Conservation (phyloP, 1,140 invertebrate genomes). For the Copidosoma floridanum region DNA sequence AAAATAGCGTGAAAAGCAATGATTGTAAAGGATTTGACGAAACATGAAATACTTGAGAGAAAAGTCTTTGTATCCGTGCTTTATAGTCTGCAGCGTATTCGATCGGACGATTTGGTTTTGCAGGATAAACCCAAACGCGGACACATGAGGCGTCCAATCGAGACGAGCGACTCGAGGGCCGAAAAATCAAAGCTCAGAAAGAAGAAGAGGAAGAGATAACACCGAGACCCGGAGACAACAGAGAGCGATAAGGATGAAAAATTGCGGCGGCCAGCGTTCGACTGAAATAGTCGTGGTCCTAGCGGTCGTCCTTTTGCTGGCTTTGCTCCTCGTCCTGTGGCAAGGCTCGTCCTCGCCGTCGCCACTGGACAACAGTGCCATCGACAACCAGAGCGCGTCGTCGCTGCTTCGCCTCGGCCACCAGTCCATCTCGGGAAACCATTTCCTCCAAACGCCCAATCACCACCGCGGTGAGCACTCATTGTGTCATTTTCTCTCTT, state of each 20-base stretch:
- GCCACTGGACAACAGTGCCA: not conserved
- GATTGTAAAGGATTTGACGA: too few species aligned
- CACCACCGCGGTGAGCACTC: not conserved
- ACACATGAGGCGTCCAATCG: too few species aligned
- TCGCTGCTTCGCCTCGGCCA: too few species aligned
- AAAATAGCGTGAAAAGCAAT: too few species aligned
- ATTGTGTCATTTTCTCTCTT: not conserved
- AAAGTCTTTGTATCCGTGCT: too few species aligned
- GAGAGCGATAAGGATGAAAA: slow-evolving; percentile 3
- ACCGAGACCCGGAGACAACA: too few species aligned
- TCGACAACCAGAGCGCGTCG: slow-evolving; percentile 1
- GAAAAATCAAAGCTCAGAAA: too few species aligned
- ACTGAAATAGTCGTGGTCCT: slow-evolving; percentile 13
- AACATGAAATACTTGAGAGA: too few species aligned
- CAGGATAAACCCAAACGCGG: too few species aligned
- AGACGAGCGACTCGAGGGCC: not conserved
- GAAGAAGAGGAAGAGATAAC: not conserved
- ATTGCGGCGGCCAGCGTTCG: slow-evolving; percentile 4
- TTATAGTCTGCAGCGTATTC: too few species aligned
- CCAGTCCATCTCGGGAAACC: not conserved
- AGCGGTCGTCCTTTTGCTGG: slow-evolving; percentile 1
- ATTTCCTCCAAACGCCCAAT: not conserved
- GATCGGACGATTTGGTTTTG: not conserved
- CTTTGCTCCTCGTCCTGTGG: slow-evolving; percentile 14
- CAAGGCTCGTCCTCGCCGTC: not conserved